Evolutionary conservation across 2,113 vertebrate genomes (phyloP), one percentile per base, ranked within the genome.

Genomic region (Cepphus grylle): DNA sequence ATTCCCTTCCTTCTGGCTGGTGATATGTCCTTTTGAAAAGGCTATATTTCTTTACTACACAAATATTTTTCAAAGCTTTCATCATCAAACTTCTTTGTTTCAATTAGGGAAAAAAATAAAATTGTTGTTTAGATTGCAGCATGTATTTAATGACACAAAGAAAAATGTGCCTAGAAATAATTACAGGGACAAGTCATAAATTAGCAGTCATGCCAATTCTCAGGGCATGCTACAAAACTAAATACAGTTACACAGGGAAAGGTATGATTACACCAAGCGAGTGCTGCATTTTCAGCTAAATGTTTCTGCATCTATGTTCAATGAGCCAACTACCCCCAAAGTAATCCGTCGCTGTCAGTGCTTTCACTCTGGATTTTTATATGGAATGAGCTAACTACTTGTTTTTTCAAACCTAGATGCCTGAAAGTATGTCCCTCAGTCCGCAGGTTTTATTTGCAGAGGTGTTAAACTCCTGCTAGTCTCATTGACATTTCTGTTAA

Each of bases 81-180:
- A 29, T 71, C 50, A 87, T 71, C 50, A 88, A 84, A 74, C 32
- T 73, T 71, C 50, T 74, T 85, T 12, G 10, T 73, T 94, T 94
- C 58, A 83, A 86, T 94, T 73, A 93, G 40, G 5, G 9, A 52
- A 50, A 53, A 43, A 80, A 62, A 74, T 72, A 70, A 4, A 50
- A 21, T 4, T 34, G 8, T 43, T 76, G 16, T 90, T 95, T 53
- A 15, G 22, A 83, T 97, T 86, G 53, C 71, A 94, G 38, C 79
- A 81, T 32, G 70, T 85, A 92, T 90, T 96, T 95, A 96, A 91
- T 47, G 59, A 88, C 90, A 90, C 29, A 53, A 83, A 90, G 85
- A 83, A 97, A 79, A 96, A 93, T 78, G 45, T 74, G 42, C 67
- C 80, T 34, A 78, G 47, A 95, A 92, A 92, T 94, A 92, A 93